A percentile compares a stretch with the other conserved stretches of the same genome.
These are phyloP conservation scores for Selenia dentaria DNA, from an alignment of 2,888 invertebrate genomes.

Conservation along the genomic window DNA sequence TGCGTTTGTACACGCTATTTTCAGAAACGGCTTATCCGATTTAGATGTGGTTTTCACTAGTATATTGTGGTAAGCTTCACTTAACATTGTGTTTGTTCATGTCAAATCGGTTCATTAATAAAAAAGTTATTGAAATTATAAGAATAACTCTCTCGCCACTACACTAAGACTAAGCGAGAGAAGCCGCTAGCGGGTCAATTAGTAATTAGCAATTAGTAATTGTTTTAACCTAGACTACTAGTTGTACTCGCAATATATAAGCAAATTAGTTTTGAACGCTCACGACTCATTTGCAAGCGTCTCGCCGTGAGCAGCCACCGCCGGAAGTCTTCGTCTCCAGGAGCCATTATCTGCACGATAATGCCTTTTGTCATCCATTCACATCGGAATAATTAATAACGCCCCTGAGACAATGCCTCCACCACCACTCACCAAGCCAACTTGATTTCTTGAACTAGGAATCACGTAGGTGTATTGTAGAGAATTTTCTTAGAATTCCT, in stretches of 20 bases:
- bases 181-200: too few relatives aligned
- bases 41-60: too few relatives aligned
- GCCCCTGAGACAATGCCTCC: conserved; percentile 49
- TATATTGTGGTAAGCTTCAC: too few relatives aligned
- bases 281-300: conserved; percentile 10
- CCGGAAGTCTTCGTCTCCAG: conserved; percentile 29
- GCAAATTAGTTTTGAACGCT: conserved; percentile 8
- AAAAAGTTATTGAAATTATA: too few relatives aligned
- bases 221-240: neutral
- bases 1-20: too few relatives aligned
- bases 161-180: too few relatives aligned
- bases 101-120: too few relatives aligned
- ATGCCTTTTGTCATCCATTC: conserved; percentile 69
- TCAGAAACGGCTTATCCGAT: too few relatives aligned
- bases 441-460: conserved; percentile 21
- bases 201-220: too few relatives aligned
- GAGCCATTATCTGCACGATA: conserved; percentile 62
- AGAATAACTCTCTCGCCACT: too few relatives aligned
- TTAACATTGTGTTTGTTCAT: too few relatives aligned
- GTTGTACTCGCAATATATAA: neutral
- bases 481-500: too few relatives aligned
- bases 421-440: conserved; percentile 35
- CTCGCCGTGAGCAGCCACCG: conserved; percentile 18
- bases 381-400: conserved; percentile 71
- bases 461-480: conserved; percentile 9